Conservation (phyloP, 64 coral and sea anemone genomes). For the Trachythela sp. region DNA sequence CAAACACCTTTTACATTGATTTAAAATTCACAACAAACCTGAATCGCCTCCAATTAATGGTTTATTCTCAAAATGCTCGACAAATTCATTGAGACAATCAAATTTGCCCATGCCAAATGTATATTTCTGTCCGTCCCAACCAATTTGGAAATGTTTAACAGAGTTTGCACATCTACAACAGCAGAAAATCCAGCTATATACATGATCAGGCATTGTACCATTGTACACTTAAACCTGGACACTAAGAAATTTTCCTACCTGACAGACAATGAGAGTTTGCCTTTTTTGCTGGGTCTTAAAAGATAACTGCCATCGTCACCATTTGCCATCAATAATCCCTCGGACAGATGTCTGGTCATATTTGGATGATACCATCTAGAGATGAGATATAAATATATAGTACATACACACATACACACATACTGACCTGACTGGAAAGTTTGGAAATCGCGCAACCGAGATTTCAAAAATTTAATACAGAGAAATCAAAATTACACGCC, state of each 20-base stretch:
- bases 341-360: neutral
- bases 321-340: conserved; percentile 11
- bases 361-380: conserved; percentile 10
- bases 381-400: neutral
- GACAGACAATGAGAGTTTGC: neutral
- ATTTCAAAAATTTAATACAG: too few species aligned
- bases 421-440: too few species aligned
- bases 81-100: conserved; percentile 81
- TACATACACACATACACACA: too few species aligned
- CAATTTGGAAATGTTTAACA: conserved; percentile 98
- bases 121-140: conserved; percentile 85
- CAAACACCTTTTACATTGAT: too few species aligned
- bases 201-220: too few species aligned
- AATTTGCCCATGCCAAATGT: conserved; percentile 99
- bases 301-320: neutral
- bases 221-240: too few species aligned
- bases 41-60: conserved; percentile 95
- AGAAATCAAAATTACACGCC: too few species aligned
- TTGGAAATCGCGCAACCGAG: too few species aligned
- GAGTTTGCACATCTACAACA: conserved; percentile 87
- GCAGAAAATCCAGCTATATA: neutral
- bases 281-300: neutral
- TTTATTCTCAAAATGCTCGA: conserved; percentile 99
- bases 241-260: neutral
- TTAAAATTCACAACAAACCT: conserved; percentile 32